Evolutionary conservation across 2,888 invertebrate genomes (phyloP).

Genomic region (Agrochola circellaris): DNA sequence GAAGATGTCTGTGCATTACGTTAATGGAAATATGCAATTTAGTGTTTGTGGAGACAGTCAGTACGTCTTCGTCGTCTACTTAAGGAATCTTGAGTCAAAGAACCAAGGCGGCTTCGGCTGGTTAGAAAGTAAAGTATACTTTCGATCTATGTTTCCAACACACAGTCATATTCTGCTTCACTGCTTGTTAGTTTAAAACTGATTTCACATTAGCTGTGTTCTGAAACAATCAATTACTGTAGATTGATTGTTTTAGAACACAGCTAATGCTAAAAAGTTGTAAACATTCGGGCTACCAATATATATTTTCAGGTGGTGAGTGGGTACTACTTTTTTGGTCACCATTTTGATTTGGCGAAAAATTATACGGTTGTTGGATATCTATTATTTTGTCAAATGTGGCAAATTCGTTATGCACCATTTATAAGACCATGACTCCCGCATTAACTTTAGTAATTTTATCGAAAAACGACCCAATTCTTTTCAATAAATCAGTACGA

Average conservation of each 20-base stretch:
- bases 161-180: not conserved
- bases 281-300: not conserved
- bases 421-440: not conserved
- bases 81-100: constrained; percentile 17
- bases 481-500: no score
- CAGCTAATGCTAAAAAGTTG: no score
- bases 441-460: no score
- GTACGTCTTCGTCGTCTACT: constrained; percentile 5
- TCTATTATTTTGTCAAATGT: no score
- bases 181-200: not conserved
- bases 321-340: not conserved
- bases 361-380: no score
- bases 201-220: not conserved
- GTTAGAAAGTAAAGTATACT: not conserved
- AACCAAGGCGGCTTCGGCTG: not conserved
- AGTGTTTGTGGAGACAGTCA: constrained; percentile 14
- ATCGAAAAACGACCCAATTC: no score
- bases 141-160: not conserved
- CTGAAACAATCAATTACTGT: not conserved
- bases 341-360: no score
- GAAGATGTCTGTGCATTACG: constrained; percentile 57
- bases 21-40: constrained; percentile 53
- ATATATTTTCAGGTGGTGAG: not conserved
- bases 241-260: no score
- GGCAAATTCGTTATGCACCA: no score